phyloP scores from a whole-genome alignment of 2,113 vertebrate genomes.

The Plecotus auritus region DNA sequence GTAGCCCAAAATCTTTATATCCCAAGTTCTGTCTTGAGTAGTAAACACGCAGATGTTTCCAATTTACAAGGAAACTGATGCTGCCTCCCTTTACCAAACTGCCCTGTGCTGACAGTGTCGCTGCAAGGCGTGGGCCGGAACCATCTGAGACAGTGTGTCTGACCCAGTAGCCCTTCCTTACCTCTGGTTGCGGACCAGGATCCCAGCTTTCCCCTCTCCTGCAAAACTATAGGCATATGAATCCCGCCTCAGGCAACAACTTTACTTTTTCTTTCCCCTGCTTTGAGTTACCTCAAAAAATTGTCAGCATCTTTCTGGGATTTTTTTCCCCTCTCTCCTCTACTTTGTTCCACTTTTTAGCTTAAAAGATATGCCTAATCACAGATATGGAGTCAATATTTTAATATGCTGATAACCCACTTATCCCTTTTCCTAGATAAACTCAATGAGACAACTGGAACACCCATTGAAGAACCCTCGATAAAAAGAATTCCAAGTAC shows the following conservation, averaged over 20 bases:
- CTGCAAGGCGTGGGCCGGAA: not conserved
- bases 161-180: not conserved
- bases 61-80: not conserved
- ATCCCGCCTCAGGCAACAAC: not conserved
- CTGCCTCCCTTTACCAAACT: not conserved
- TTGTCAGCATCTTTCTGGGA: not conserved
- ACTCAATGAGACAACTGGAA: not conserved
- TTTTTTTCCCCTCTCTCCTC: not conserved
- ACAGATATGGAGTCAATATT: not conserved
- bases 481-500: conserved; percentile 22
- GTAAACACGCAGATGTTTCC: not conserved
- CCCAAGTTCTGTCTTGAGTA: not conserved
- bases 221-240: not conserved
- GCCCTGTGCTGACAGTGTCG: not conserved
- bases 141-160: not conserved
- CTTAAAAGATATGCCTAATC: not conserved
- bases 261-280: not conserved
- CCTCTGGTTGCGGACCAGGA: fast-evolving
- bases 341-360: not conserved
- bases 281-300: not conserved
- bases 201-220: not conserved
- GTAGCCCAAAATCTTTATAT: not conserved
- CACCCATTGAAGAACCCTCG: not conserved
- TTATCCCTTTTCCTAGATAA: conserved; percentile 63
- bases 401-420: conserved; percentile 28